Conservation (phyloP, 2,888 invertebrate species). For the Ophion ventricosus region DNA sequence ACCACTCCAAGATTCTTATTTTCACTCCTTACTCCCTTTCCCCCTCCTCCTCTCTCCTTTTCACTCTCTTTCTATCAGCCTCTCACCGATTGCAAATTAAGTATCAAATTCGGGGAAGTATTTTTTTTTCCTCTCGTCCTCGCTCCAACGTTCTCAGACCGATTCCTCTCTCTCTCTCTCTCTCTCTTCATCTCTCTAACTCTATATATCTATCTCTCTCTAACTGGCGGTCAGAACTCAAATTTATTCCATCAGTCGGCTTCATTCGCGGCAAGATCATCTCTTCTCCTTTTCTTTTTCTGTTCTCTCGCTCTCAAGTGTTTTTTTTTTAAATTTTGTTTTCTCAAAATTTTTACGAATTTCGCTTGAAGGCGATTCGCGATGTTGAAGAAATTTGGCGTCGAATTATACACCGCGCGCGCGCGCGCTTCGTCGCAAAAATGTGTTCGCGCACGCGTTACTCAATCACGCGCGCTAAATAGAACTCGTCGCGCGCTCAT, state of each 20-base stretch:
- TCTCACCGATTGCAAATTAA: conserved; percentile 30
- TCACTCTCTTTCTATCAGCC: neutral
- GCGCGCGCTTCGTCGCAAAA: no score
- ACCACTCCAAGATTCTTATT: conserved; percentile 11
- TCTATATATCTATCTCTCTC: no score
- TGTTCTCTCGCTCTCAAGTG: neutral
- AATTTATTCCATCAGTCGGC: no score
- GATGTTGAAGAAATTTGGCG: neutral
- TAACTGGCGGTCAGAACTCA: no score
- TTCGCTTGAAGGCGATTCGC: conserved; percentile 3
- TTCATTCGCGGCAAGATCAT: conserved; percentile 18
- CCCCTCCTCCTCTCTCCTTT: no score
- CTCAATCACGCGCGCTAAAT: neutral
- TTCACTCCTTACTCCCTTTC: no score
- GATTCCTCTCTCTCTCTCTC: no score
- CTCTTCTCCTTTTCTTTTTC: conserved; percentile 7
- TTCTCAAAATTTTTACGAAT: neutral
- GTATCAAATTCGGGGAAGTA: conserved; percentile 25
- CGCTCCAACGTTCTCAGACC: no score
- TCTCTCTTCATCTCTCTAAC: no score
- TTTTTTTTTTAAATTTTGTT: no score
- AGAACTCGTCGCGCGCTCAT: neutral
- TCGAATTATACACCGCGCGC: neutral
- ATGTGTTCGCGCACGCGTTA: neutral
- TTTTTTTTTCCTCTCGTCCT: conserved; percentile 16